A percentile compares a stretch with the other conserved stretches of the same genome.
Evolutionary conservation across 1,140 invertebrate genomes (phyloP).

Genomic region (Phenacoccus solenopsis): DNA sequence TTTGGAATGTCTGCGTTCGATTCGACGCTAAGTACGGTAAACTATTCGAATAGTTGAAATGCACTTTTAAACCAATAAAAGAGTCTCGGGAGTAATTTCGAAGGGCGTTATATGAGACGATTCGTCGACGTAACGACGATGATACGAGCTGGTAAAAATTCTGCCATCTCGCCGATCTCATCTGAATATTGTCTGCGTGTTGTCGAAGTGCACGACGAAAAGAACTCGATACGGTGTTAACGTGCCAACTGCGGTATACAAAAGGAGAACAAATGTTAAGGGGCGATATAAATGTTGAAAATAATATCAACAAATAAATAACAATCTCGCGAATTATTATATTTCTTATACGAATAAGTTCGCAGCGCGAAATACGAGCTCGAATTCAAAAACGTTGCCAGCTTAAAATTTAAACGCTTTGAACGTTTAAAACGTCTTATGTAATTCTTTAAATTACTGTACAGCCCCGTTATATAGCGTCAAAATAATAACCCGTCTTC

Average conservation of each 20-base stretch:
- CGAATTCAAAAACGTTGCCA: not conserved
- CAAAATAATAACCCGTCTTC: conserved; percentile 11
- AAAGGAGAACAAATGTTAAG: too few species aligned
- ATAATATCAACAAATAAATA: not conserved
- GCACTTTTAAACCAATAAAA: not conserved
- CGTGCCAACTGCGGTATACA: not conserved
- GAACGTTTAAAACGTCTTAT: conserved; percentile 11
- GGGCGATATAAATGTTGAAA: too few species aligned
- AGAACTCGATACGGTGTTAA: not conserved
- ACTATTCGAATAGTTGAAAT: not conserved
- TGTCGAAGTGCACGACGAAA: too few species aligned
- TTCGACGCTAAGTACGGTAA: not conserved
- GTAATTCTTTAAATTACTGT: not conserved
- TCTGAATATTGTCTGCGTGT: too few species aligned
- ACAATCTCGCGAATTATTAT: not conserved
- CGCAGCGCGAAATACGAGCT: not conserved
- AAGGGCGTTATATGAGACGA: too few species aligned
- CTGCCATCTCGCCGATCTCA: too few species aligned
- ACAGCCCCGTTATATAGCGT: conserved; percentile 1
- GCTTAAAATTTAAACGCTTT: conserved; percentile 14
- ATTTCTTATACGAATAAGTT: not conserved
- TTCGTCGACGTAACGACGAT: too few species aligned
- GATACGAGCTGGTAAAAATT: too few species aligned
- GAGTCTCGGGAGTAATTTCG: not conserved
- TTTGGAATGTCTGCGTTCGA: not conserved